phyloP scores from a whole-genome alignment of 53 echinoderm and acorn worm species.

The Echinometra lucunter region DNA sequence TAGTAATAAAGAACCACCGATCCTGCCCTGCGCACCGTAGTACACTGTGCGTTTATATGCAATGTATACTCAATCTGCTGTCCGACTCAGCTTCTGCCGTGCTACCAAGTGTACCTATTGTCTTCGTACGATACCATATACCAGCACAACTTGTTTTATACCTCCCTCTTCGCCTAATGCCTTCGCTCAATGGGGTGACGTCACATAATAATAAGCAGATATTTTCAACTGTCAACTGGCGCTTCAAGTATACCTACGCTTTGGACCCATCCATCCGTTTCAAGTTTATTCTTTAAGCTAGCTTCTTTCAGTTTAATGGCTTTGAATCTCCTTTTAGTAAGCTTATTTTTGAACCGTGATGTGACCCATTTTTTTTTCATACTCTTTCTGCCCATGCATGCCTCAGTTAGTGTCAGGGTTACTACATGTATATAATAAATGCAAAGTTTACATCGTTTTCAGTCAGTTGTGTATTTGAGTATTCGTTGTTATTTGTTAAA shows the following conservation, averaged over 20 bases:
- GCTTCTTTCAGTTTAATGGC: background rate
- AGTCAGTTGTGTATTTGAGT: background rate
- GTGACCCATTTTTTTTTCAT: background rate
- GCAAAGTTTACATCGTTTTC: background rate
- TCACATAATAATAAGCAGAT: background rate
- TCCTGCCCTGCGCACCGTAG: background rate
- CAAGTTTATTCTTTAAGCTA: background rate
- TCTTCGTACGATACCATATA: background rate
- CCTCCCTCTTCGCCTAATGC: too few species aligned
- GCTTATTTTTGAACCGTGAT: background rate
- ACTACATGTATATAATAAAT: background rate
- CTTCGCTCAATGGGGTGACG: background rate
- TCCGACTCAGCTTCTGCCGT: background rate
- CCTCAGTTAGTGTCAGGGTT: background rate
- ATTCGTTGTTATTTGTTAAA: background rate
- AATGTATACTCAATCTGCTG: background rate
- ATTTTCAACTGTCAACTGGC: background rate
- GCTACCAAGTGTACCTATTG: background rate
- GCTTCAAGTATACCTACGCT: background rate
- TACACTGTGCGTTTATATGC: background rate
- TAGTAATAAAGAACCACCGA: background rate
- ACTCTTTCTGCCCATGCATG: background rate
- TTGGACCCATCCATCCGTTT: background rate
- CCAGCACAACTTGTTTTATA: constrained; percentile 14
- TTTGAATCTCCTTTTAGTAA: background rate